Evolutionary conservation across 2,888 invertebrate species (phyloP).

Genomic region (Ornithoptera alexandrae): DNA sequence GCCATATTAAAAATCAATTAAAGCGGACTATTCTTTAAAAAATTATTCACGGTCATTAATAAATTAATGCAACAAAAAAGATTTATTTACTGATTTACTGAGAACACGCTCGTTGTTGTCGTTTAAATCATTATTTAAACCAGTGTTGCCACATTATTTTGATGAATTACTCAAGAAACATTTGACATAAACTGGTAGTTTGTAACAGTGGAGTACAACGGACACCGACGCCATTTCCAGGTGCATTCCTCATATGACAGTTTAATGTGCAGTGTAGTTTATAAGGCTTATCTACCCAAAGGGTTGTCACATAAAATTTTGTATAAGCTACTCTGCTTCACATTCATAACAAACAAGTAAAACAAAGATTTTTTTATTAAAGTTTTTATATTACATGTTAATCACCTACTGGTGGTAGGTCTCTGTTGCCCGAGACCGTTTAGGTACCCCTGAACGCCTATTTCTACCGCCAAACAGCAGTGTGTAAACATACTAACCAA

Average conservation of each 20-base stretch:
- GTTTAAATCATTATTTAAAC: neutral
- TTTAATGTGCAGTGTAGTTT: slow-evolving; percentile 25
- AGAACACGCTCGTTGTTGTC: no score
- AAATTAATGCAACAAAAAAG: no score
- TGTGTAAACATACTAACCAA: no score
- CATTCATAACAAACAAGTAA: slow-evolving; percentile 7
- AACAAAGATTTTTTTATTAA: neutral
- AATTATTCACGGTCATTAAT: no score
- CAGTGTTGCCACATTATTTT: neutral
- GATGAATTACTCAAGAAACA: neutral
- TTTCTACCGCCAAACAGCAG: no score
- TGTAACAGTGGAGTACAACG: neutral
- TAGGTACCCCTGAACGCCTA: no score
- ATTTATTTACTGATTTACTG: no score
- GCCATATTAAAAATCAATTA: no score
- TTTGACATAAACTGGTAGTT: slow-evolving; percentile 2
- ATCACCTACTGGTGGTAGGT: no score
- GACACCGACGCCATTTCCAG: neutral
- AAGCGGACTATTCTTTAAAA: no score
- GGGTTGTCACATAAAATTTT: slow-evolving; percentile 20
- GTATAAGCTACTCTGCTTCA: slow-evolving; percentile 18
- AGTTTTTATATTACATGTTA: neutral
- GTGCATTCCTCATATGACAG: slow-evolving; percentile 20
- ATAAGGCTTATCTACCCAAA: slow-evolving; percentile 20
- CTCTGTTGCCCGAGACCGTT: no score